These are phyloP conservation scores for Hydractinia echinata DNA, from an alignment of 30 jellyfish, hydroid and myxozoan genomes.

Conservation along the genomic window DNA sequence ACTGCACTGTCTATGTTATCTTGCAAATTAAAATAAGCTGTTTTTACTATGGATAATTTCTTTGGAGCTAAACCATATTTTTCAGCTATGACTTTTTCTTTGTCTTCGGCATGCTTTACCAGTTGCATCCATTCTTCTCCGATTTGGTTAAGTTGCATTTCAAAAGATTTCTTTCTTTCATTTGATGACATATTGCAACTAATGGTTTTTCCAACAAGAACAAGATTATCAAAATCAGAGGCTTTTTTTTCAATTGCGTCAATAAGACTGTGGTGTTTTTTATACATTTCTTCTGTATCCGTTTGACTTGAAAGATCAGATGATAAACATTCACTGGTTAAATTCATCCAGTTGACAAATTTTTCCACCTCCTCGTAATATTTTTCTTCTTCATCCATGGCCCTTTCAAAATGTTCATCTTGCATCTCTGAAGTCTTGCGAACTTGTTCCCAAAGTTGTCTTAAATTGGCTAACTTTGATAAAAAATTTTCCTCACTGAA, in stretches of 20 bases:
- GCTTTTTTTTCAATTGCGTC: not conserved
- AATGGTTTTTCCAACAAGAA: not conserved
- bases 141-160: not conserved
- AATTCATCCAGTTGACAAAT: slow-evolving; percentile 67
- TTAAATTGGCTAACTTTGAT: not conserved
- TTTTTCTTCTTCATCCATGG: slow-evolving; percentile 41
- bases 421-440: not conserved
- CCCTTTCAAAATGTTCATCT: slow-evolving; percentile 35
- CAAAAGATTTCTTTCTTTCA: slow-evolving; percentile 5
- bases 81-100: not conserved
- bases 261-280: not conserved
- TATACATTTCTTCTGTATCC: not conserved
- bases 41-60: too few species aligned
- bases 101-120: not conserved
- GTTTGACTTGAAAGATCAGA: not conserved
- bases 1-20: too few species aligned
- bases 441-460: not conserved
- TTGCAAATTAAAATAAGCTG: too few species aligned
- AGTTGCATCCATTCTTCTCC: not conserved
- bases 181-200: not conserved
- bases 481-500: not conserved
- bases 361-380: slow-evolving; percentile 71
- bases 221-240: not conserved
- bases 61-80: too few species aligned
- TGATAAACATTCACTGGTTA: slow-evolving; percentile 17